A percentile compares a stretch with the other conserved stretches of the same genome.
phyloP scores from a whole-genome alignment of 2,797 vertebrate genomes.

The Rousettus madagascariensis region DNA sequence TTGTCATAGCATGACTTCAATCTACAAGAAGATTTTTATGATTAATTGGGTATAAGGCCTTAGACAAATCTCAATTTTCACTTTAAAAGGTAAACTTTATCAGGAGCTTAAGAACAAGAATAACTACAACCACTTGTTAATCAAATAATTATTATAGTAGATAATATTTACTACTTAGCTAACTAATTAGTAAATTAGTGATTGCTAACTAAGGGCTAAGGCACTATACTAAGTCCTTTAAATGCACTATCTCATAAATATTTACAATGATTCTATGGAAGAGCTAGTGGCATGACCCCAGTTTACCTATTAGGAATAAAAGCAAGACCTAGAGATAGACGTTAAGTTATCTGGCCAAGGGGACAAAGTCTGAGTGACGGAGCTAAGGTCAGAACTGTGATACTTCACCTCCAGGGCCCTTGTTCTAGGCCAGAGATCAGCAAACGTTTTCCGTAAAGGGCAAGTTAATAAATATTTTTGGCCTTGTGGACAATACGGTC shows the following conservation, averaged over 20 bases:
- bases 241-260: neutral
- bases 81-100: conserved; percentile 39
- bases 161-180: neutral
- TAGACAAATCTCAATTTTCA: conserved; percentile 14
- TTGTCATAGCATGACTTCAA: neutral
- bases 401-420: neutral
- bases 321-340: neutral
- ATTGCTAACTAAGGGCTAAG: neutral
- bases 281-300: neutral
- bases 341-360: neutral
- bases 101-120: conserved; percentile 13
- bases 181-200: conserved; percentile 17
- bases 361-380: neutral
- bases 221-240: neutral
- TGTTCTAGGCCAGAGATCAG: neutral
- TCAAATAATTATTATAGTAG: neutral
- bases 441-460: neutral
- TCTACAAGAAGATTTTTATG: neutral
- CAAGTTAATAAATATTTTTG: neutral
- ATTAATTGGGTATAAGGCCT: neutral
- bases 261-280: neutral
- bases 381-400: neutral
- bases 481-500: neutral
- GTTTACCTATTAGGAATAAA: conserved; percentile 19
- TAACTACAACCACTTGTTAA: neutral